phyloP scores from a whole-genome alignment of 2,888 invertebrate species.

The Ennomos erosarius region DNA sequence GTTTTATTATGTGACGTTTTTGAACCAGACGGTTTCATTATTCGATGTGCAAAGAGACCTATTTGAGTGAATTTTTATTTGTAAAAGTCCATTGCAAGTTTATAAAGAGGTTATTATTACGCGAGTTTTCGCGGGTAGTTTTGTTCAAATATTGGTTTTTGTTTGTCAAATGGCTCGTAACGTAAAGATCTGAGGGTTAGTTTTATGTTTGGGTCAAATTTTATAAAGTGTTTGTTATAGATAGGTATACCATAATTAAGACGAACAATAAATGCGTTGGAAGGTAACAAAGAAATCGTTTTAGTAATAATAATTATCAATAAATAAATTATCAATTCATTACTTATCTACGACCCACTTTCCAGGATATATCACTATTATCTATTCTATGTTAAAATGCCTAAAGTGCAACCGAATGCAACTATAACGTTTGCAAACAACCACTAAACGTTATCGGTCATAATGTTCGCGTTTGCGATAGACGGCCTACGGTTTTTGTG shows the following conservation, averaged over 20 bases:
- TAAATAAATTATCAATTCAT: too few species aligned
- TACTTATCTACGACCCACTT: too few species aligned
- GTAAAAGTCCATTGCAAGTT: conserved; percentile 63
- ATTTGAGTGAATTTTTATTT: conserved; percentile 72
- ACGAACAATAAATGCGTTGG: too few species aligned
- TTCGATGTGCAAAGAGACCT: conserved; percentile 54
- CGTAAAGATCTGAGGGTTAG: conserved; percentile 38
- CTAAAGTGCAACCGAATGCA: conserved; percentile 34
- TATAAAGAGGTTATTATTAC: conserved; percentile 74
- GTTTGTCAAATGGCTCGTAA: conserved; percentile 62
- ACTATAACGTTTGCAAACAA: conserved; percentile 47
- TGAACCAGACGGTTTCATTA: conserved; percentile 38
- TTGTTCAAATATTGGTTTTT: conserved; percentile 70
- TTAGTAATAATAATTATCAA: too few species aligned
- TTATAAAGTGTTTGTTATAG: too few species aligned
- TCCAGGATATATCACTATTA: too few species aligned
- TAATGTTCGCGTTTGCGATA: conserved; percentile 47
- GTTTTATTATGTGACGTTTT: conserved; percentile 36
- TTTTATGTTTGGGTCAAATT: conserved; percentile 11
- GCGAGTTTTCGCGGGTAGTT: conserved; percentile 52
- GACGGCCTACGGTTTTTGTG: conserved; percentile 43
- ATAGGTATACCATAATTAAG: too few species aligned
- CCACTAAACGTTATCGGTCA: conserved; percentile 56
- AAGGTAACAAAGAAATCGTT: too few species aligned
- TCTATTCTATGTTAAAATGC: too few species aligned